phyloP scores from a whole-genome alignment of 2,888 invertebrate genomes.

The Epicampocera succincta region DNA sequence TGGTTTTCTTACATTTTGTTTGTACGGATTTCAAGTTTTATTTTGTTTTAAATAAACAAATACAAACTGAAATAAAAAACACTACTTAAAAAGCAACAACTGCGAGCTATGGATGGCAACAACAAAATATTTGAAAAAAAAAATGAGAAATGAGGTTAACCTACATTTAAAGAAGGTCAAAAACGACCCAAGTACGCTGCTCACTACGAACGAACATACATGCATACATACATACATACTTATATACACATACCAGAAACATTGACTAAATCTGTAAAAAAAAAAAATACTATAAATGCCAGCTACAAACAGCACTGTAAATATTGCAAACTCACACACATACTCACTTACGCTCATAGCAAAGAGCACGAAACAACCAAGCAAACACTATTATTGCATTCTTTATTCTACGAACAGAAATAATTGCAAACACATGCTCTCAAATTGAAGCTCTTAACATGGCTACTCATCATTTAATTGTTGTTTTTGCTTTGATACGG shows the following conservation, averaged over 20 bases:
- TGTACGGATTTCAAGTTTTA: slow-evolving; percentile 49
- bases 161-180: slow-evolving; percentile 81
- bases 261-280: slow-evolving; percentile 17
- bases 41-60: slow-evolving; percentile 45
- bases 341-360: neutral
- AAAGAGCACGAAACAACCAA: slow-evolving; percentile 26
- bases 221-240: no score
- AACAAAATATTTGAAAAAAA: slow-evolving; percentile 56
- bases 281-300: slow-evolving; percentile 36
- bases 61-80: slow-evolving; percentile 29
- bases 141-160: slow-evolving; percentile 80
- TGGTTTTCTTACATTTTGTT: slow-evolving; percentile 33
- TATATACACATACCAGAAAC: slow-evolving; percentile 26
- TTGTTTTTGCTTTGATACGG: slow-evolving; percentile 19
- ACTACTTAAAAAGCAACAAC: slow-evolving; percentile 26
- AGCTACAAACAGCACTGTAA: slow-evolving; percentile 6
- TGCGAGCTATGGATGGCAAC: slow-evolving; percentile 17
- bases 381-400: slow-evolving; percentile 26
- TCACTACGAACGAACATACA: slow-evolving; percentile 50
- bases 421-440: neutral
- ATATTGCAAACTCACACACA: neutral
- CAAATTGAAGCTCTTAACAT: neutral
- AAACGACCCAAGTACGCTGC: slow-evolving; percentile 73
- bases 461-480: slow-evolving; percentile 31
- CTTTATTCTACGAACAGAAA: slow-evolving; percentile 9